Conservation (phyloP, 2,888 invertebrate genomes). For the Stegophylla sp. region DNA sequence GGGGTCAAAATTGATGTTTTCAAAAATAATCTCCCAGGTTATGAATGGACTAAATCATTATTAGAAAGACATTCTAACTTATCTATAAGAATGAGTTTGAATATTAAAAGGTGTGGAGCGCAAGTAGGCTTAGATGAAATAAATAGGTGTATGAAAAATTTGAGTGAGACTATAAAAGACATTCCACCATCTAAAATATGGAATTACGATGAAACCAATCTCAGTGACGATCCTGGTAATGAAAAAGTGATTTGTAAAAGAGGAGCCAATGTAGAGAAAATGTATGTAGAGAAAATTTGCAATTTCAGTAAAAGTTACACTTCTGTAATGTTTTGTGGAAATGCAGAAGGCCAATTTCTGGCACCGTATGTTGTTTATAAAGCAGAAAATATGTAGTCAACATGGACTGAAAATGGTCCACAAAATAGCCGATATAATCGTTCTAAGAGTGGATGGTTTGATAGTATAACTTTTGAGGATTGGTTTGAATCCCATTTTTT, state of each 20-base stretch:
- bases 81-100: slow-evolving; percentile 60
- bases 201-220: slow-evolving; percentile 64
- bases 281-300: slow-evolving; percentile 64
- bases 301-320: slow-evolving; percentile 63
- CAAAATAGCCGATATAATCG: slow-evolving; percentile 63
- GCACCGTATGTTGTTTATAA: slow-evolving; percentile 64
- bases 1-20: slow-evolving; percentile 59
- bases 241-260: slow-evolving; percentile 62
- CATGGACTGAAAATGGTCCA: slow-evolving; percentile 65
- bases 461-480: slow-evolving; percentile 63
- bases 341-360: slow-evolving; percentile 63
- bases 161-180: slow-evolving; percentile 58
- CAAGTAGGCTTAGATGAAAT: slow-evolving; percentile 60
- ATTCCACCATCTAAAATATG: slow-evolving; percentile 62
- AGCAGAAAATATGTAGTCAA: slow-evolving; percentile 63
- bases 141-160: slow-evolving; percentile 61
- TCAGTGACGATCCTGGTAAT: slow-evolving; percentile 63
- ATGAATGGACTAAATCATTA: slow-evolving; percentile 62
- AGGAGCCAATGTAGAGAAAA: no score
- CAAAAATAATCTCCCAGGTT: slow-evolving; percentile 62
- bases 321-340: slow-evolving; percentile 64
- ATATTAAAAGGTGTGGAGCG: slow-evolving; percentile 62
- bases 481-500: slow-evolving; percentile 63
- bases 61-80: slow-evolving; percentile 61
- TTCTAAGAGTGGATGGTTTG: slow-evolving; percentile 64